Conservation (phyloP, 2,888 invertebrate species). For the Agriopis aurantiaria region DNA sequence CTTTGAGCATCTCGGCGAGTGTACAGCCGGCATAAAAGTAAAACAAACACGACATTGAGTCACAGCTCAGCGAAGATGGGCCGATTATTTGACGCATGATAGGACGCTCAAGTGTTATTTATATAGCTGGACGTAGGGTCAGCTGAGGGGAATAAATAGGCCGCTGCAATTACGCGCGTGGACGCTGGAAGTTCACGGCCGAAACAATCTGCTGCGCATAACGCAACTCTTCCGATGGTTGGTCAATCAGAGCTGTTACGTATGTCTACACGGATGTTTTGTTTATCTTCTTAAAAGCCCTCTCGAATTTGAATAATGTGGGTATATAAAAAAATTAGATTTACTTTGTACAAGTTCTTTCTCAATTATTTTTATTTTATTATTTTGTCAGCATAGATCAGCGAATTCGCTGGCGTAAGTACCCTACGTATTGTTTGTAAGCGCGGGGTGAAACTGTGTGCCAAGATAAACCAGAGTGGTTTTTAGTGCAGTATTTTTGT, state of each 20-base stretch:
- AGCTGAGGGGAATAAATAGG: slow-evolving; percentile 59
- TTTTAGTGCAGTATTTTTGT: too few relatives aligned
- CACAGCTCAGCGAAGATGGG: slow-evolving; percentile 27
- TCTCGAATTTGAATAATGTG: too few relatives aligned
- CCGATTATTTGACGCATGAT: slow-evolving; percentile 30
- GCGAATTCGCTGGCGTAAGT: too few relatives aligned
- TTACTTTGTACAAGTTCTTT: too few relatives aligned
- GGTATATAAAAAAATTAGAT: too few relatives aligned
- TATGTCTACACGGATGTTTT: neutral
- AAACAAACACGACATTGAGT: slow-evolving; percentile 18
- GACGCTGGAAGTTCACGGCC: slow-evolving; percentile 61
- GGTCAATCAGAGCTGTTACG: slow-evolving; percentile 31
- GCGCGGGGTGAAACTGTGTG: too few relatives aligned
- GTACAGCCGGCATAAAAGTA: neutral
- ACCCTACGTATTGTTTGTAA: too few relatives aligned
- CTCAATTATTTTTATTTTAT: too few relatives aligned
- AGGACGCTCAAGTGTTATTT: slow-evolving; percentile 29
- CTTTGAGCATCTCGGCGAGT: too few relatives aligned
- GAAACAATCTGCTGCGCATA: slow-evolving; percentile 48
- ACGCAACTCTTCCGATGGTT: slow-evolving; percentile 19
- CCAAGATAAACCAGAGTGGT: too few relatives aligned
- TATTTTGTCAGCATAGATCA: too few relatives aligned
- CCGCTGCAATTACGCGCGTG: slow-evolving; percentile 56
- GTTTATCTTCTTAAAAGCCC: too few relatives aligned
- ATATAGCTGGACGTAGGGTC: slow-evolving; percentile 44